Percentiles rank a stretch among this genome's conserved stretches.
Evolutionary conservation across 1,140 invertebrate species (phyloP).

Genomic region (Eueides isabella): DNA sequence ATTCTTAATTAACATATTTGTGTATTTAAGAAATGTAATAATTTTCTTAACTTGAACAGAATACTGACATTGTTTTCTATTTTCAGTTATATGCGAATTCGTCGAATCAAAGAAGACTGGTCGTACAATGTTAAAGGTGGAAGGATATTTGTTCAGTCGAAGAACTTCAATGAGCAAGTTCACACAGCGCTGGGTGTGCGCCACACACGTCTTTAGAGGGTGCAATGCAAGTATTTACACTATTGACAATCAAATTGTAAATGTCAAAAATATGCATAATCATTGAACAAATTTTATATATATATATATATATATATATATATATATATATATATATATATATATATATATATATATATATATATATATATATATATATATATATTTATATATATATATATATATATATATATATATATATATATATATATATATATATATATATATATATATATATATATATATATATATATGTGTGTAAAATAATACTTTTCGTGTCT

Average conservation of each 20-base stretch:
- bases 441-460: too few species aligned
- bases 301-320: too few species aligned
- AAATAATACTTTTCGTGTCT: too few species aligned
- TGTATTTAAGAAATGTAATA: too few species aligned
- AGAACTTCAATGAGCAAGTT: slow-evolving; percentile 26
- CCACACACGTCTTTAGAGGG: slow-evolving; percentile 47
- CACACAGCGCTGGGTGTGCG: slow-evolving; percentile 53
- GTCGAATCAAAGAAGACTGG: slow-evolving; percentile 47
- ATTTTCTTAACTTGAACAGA: neutral
- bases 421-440: too few species aligned
- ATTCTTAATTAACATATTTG: too few species aligned
- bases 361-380: too few species aligned
- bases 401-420: too few species aligned
- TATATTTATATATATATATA: too few species aligned
- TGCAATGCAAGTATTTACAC: slow-evolving; percentile 54
- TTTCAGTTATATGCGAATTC: slow-evolving; percentile 48
- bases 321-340: too few species aligned
- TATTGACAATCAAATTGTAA: slow-evolving; percentile 40
- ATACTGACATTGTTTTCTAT: slow-evolving; percentile 4
- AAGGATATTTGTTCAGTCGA: slow-evolving; percentile 52
- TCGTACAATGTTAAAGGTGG: slow-evolving; percentile 47
- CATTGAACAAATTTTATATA: slow-evolving; percentile 28
- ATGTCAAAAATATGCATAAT: slow-evolving; percentile 48
- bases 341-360: too few species aligned
- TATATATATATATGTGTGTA: too few species aligned